Evolutionary conservation across 2,888 invertebrate genomes (phyloP).

Genomic region (Machimus rusticus): DNA sequence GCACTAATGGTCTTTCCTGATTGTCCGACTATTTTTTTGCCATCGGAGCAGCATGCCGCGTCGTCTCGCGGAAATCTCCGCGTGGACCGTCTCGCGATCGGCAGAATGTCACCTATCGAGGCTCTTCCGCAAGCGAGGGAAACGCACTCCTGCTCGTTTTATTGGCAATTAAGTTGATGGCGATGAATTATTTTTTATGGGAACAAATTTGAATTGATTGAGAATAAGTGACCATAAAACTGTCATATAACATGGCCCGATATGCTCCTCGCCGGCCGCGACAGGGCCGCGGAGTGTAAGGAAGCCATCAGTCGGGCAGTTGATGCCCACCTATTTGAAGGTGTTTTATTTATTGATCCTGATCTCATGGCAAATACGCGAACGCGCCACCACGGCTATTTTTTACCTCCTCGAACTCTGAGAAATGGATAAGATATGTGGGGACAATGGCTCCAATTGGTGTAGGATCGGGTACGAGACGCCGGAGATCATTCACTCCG

Average conservation of each 20-base stretch:
- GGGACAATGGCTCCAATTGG: constrained; percentile 38
- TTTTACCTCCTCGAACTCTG: neutral
- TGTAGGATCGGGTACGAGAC: constrained; percentile 17
- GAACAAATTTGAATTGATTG: constrained; percentile 53
- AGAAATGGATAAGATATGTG: constrained; percentile 25
- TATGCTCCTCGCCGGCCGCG: neutral
- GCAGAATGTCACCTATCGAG: neutral
- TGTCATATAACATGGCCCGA: constrained; percentile 51
- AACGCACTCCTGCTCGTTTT: constrained; percentile 26
- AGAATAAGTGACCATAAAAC: constrained; percentile 53
- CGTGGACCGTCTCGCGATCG: neutral
- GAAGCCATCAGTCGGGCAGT: constrained; percentile 25
- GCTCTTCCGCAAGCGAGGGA: neutral
- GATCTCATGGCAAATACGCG: constrained; percentile 1
- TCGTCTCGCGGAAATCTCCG: neutral
- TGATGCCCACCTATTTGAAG: constrained; percentile 26
- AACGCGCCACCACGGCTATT: neutral
- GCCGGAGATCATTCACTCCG: constrained; percentile 31
- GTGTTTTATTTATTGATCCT: constrained; percentile 40
- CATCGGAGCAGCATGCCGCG: neutral
- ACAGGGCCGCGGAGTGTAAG: neutral
- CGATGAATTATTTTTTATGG: constrained; percentile 50
- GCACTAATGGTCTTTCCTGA: constrained; percentile 5
- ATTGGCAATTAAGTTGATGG: constrained; percentile 46
- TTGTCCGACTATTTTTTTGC: constrained; percentile 4